These are phyloP conservation scores for Lanius ludovicianus DNA, from an alignment of 2,113 vertebrate species.

Conservation along the genomic window DNA sequence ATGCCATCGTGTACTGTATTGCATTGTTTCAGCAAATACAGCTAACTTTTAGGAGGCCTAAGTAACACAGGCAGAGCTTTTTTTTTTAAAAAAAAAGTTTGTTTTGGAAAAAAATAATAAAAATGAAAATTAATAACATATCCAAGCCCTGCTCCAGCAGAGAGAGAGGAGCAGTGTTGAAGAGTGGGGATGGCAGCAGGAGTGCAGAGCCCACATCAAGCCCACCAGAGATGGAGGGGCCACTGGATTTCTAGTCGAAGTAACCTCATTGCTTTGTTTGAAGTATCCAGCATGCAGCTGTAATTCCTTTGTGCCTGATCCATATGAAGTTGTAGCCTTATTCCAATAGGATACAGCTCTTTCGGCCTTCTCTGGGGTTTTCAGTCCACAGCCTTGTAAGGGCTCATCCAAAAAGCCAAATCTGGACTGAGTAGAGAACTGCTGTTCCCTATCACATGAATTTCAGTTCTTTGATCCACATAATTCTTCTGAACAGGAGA, in stretches of 20 bases:
- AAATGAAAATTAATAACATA: background rate
- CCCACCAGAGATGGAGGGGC: background rate
- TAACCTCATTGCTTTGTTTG: background rate
- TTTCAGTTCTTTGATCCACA: background rate
- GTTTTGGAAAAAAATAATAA: background rate
- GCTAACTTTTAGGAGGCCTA: background rate
- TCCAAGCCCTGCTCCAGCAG: background rate
- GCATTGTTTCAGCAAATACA: background rate
- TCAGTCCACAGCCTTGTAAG: background rate
- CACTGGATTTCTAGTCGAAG: background rate
- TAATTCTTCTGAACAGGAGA: background rate
- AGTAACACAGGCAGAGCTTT: background rate
- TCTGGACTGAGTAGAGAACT: background rate
- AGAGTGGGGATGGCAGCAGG: background rate
- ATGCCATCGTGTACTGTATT: fast-evolving
- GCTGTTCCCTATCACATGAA: background rate
- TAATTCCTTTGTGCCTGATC: background rate
- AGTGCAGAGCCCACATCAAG: background rate
- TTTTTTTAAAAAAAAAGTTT: background rate
- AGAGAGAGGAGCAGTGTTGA: fast-evolving
- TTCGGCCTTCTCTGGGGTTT: background rate
- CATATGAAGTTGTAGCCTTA: background rate
- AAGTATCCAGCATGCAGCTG: background rate
- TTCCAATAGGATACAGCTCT: background rate
- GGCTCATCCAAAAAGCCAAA: fast-evolving